Conservation (phyloP, 2,797 vertebrate species). For the Tokudaia muenninki region DNA sequence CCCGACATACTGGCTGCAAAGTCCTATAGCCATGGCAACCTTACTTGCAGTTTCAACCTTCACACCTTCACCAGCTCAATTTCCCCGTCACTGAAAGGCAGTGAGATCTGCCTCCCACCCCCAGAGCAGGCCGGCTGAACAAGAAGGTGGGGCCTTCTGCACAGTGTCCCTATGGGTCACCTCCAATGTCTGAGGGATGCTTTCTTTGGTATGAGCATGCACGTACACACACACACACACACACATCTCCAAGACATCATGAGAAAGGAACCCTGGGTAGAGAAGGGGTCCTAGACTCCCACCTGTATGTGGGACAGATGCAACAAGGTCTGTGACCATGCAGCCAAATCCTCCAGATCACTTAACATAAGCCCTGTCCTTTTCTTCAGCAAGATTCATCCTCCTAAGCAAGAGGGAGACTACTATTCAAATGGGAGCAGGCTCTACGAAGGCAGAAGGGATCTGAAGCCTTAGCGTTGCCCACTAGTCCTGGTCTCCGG, state of each 20-base stretch:
- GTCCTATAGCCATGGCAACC: background rate
- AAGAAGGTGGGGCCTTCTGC: background rate
- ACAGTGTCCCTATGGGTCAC: background rate
- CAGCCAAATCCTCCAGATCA: background rate
- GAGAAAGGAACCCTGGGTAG: background rate
- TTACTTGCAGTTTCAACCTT: background rate
- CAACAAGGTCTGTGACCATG: background rate
- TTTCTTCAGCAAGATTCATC: background rate
- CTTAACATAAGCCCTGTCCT: background rate
- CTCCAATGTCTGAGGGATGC: background rate
- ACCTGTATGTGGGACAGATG: background rate
- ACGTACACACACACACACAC: background rate
- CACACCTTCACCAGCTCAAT: background rate
- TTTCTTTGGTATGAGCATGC: accelerated
- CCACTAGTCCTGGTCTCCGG: background rate
- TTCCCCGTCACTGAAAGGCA: background rate
- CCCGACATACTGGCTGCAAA: background rate
- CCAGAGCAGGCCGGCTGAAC: background rate
- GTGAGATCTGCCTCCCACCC: background rate
- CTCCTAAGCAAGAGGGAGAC: background rate
- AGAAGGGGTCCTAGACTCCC: background rate
- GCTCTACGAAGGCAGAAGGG: background rate
- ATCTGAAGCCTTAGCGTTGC: background rate
- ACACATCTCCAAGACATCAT: background rate
- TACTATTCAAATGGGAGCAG: background rate